Percentiles rank a stretch among this genome's conserved stretches.
Evolutionary conservation across 1,140 invertebrate genomes (phyloP).

Genomic region (Sitobion miscanthi): DNA sequence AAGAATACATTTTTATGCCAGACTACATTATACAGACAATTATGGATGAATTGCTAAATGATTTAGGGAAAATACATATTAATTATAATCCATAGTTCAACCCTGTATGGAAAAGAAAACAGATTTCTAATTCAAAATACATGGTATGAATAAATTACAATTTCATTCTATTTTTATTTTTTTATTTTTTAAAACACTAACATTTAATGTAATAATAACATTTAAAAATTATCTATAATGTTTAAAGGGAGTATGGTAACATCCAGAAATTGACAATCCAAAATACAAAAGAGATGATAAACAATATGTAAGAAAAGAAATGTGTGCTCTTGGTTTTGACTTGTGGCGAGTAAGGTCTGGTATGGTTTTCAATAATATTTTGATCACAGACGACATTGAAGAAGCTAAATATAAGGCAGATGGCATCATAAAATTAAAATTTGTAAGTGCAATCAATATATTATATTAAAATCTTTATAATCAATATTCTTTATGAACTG

Average conservation of each 20-base stretch:
- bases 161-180: too few species aligned
- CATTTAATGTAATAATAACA: too few species aligned
- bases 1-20: too few species aligned
- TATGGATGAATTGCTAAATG: slow-evolving; percentile 80
- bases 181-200: too few species aligned
- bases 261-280: slow-evolving; percentile 99
- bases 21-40: too few species aligned
- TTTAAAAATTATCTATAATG: background rate
- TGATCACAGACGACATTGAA: slow-evolving; percentile 90
- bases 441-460: slow-evolving; percentile 61
- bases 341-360: slow-evolving; percentile 98
- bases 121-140: slow-evolving; percentile 98
- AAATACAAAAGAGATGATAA: slow-evolving; percentile 87
- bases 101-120: slow-evolving; percentile 83
- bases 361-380: slow-evolving; percentile 97
- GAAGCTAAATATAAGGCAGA: slow-evolving; percentile 74
- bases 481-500: too few species aligned
- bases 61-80: slow-evolving; percentile 65
- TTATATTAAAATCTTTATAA: too few species aligned
- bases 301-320: slow-evolving; percentile 86
- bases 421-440: slow-evolving; percentile 65
- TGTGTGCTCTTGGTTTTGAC: slow-evolving; percentile 94
- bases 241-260: slow-evolving; percentile 88
- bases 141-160: slow-evolving; percentile 67
- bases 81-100: slow-evolving; percentile 95